phyloP scores from a whole-genome alignment of 2,888 invertebrate genomes.

The Xanthostigma xanthostigma region DNA sequence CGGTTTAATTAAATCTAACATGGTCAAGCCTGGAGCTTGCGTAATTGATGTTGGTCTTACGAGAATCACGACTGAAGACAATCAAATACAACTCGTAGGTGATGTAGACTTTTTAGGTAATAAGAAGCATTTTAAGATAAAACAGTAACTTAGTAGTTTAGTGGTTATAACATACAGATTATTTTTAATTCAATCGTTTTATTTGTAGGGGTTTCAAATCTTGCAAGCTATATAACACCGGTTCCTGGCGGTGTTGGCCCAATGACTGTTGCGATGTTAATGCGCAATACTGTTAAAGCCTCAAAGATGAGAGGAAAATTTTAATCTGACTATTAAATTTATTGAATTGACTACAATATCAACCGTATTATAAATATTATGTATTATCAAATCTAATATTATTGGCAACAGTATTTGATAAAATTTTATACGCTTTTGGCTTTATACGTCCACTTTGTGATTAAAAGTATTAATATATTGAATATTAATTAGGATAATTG shows the following conservation, averaged over 20 bases:
- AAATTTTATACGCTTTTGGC: no score
- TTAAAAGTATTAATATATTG: no score
- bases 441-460: no score
- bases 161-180: no score
- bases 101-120: constrained; percentile 78
- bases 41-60: constrained; percentile 83
- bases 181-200: neutral
- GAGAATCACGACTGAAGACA: constrained; percentile 45
- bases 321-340: no score
- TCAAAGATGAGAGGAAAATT: constrained; percentile 32
- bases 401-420: no score
- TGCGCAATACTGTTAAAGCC: constrained; percentile 75
- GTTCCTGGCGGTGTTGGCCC: constrained; percentile 90
- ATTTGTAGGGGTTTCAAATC: constrained; percentile 50
- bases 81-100: constrained; percentile 63
- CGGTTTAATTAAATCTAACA: constrained; percentile 59
- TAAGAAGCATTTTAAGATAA: neutral
- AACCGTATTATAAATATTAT: no score
- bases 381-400: no score
- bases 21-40: constrained; percentile 79
- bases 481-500: no score
- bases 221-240: constrained; percentile 76
- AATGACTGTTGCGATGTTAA: constrained; percentile 87
- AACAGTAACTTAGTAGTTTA: neutral
- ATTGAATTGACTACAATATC: no score